Conservation (phyloP, 1,140 invertebrate genomes). For the Aporrectodea caliginosa region DNA sequence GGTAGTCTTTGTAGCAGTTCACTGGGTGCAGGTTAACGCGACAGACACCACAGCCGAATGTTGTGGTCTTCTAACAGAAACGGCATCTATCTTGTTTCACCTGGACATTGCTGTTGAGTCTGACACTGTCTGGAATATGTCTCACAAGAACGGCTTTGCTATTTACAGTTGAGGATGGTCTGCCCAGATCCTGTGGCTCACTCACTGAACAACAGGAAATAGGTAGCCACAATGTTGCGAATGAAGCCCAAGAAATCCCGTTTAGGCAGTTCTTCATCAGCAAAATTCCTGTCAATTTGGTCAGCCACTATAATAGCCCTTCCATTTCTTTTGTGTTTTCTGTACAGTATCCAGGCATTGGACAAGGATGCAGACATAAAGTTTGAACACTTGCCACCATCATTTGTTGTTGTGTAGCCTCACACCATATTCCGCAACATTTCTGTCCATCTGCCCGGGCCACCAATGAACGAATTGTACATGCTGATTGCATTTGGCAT, state of each 20-base stretch:
- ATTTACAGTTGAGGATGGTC: no score
- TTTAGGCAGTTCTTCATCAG: not conserved
- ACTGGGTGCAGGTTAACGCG: no score
- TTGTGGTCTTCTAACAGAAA: not conserved
- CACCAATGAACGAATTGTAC: not conserved
- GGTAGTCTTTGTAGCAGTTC: no score
- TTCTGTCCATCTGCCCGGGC: not conserved
- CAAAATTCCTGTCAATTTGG: no score
- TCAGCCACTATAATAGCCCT: no score
- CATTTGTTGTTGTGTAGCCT: no score
- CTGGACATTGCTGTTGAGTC: no score
- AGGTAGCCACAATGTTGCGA: no score
- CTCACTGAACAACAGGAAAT: not conserved
- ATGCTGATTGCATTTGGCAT: conserved; percentile 7
- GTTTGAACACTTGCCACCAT: not conserved
- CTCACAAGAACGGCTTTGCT: no score
- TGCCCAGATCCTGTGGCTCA: not conserved
- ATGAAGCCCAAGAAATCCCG: not conserved
- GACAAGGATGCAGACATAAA: not conserved
- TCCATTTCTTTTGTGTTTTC: no score
- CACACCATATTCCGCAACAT: not conserved
- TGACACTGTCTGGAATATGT: no score
- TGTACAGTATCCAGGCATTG: not conserved
- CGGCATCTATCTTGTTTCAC: not conserved
- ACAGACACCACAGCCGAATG: no score